Base-by-base conservation (phyloP, 2,113 vertebrate species). In the Pelusios castaneus region DNA sequence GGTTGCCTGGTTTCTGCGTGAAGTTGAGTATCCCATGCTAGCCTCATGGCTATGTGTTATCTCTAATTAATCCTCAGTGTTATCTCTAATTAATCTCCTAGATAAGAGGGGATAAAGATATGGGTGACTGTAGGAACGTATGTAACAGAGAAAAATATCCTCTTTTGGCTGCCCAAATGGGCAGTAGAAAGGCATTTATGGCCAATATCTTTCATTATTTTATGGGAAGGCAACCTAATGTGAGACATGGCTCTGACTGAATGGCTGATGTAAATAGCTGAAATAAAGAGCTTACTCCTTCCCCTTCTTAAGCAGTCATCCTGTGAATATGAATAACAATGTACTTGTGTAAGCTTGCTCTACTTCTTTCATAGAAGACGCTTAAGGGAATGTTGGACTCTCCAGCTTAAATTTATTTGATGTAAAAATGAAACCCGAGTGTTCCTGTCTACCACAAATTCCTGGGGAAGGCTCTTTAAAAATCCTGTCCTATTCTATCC, bases 221-320 rank as follows among this genome's bases (percentile, higher is more conserved):
- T 84, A 19, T 45, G 70, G 86, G 11, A 91, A 17, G 29, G 21
- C 88, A 67, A 60, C 24, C 79, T 88, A 85, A 47, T 80, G 77
- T 10, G 55, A 47, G 54, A 38, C 82, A 77, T 41, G 22, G 60
- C 8, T 67, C 52, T 31, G 21, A 67, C 86, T 88, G 84, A 80
- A 89, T 55, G 19, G 80, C 43, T 89, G 34, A 0, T 0, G 31
- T 0, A 0, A 73, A 7, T 19, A 1, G 8, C 21, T 89, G 92
- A 51, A 54, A 2, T 67, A 41, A 80, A 82, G 81, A 95, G 19
- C 10, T 2, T 11, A 21, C 51, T 24, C 24, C 21, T 84, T 43
- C 75, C 13, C 31, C 85, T 93, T 70, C 60, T 91, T 0, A 0
- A 92, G 60, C 22, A 67, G 60, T 55, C 41, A 27, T 14, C 41